These are phyloP conservation scores for Okapia johnstoni DNA, from an alignment of 2,113 vertebrate genomes.

Conservation along the genomic window DNA sequence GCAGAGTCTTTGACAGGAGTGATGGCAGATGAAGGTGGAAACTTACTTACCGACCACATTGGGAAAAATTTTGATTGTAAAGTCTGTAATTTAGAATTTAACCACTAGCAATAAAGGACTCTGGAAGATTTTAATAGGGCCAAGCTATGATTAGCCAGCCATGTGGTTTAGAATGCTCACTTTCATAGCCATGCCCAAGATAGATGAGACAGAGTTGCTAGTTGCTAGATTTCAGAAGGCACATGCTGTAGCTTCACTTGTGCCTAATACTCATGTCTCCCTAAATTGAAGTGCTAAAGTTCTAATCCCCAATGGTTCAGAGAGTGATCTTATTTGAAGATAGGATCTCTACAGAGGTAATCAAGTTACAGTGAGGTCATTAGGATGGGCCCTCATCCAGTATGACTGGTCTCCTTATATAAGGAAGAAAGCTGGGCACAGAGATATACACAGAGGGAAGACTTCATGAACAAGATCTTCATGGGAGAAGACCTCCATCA, in stretches of 20 bases:
- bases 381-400: neutral
- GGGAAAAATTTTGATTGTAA: neutral
- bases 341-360: neutral
- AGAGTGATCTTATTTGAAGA: neutral
- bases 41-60: neutral
- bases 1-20: neutral
- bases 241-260: neutral
- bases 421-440: neutral
- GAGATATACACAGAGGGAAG: neutral
- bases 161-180: neutral
- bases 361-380: neutral
- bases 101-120: neutral
- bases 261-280: too few species aligned
- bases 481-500: accelerated
- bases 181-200: neutral
- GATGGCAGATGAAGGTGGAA: neutral
- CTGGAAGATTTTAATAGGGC: neutral
- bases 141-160: neutral
- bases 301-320: neutral
- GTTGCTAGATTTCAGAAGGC: neutral
- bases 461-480: neutral
- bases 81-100: neutral
- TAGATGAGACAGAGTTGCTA: neutral
- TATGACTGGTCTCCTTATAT: neutral
- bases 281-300: neutral